phyloP scores from a whole-genome alignment of 2,888 invertebrate species.

The Petrolisthes cinctipes region DNA sequence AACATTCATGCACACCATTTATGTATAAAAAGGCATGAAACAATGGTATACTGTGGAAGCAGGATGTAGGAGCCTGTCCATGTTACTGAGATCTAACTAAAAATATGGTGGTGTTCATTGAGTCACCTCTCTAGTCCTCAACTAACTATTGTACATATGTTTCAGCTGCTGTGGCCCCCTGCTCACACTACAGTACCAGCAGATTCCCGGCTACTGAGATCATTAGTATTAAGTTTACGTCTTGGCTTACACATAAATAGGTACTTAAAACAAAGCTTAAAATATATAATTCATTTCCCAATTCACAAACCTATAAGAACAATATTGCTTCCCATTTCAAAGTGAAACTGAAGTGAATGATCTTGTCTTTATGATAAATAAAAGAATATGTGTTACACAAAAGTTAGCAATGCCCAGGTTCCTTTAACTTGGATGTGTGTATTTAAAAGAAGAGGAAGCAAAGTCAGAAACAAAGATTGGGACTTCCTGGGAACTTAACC shows the following conservation, averaged over 20 bases:
- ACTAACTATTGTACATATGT: slow-evolving; percentile 60
- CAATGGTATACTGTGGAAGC: slow-evolving; percentile 34
- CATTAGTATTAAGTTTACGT: slow-evolving; percentile 8
- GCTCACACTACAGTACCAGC: slow-evolving; percentile 42
- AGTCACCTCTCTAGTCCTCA: slow-evolving; percentile 57
- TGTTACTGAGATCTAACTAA: slow-evolving; percentile 29
- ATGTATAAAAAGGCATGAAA: slow-evolving; percentile 39
- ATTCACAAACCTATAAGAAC: not conserved
- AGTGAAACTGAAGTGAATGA: not conserved
- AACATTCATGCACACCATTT: slow-evolving; percentile 39
- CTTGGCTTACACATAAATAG: slow-evolving; percentile 10
- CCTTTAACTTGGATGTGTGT: not conserved
- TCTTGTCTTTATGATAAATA: not conserved
- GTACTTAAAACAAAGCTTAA: slow-evolving; percentile 11
- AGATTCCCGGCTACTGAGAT: slow-evolving; percentile 1
- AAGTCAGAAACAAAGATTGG: not conserved
- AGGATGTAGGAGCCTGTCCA: slow-evolving; percentile 12
- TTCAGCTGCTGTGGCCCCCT: slow-evolving; percentile 42
- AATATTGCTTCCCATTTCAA: slow-evolving; percentile 1
- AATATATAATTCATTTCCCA: not conserved
- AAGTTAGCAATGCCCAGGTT: slow-evolving; percentile 3
- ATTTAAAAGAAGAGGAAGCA: not conserved
- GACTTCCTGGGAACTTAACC: not conserved
- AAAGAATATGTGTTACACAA: not conserved
- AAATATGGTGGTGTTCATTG: slow-evolving; percentile 47